phyloP scores from a whole-genome alignment of 2,888 invertebrate species.

The Tiliacea citrago region DNA sequence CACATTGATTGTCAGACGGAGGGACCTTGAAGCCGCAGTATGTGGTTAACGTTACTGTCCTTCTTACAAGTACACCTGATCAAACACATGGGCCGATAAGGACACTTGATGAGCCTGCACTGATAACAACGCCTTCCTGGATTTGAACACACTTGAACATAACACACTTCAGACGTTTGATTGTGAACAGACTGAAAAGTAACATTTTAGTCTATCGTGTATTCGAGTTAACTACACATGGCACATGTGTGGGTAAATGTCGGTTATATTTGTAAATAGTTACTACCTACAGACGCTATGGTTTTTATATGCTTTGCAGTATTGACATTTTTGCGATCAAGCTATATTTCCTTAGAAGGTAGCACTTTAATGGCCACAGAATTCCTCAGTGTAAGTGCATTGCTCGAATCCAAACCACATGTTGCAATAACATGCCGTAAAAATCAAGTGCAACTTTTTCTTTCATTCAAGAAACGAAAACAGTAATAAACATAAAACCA shows the following conservation, averaged over 20 bases:
- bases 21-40: conserved; percentile 82
- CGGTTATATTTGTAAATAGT: conserved; percentile 7
- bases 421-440: conserved; percentile 47
- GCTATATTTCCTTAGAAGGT: conserved; percentile 16
- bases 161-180: conserved; percentile 65
- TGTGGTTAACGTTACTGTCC: conserved; percentile 80
- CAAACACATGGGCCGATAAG: conserved; percentile 89
- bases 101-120: conserved; percentile 87
- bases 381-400: conserved; percentile 36
- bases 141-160: conserved; percentile 77
- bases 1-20: conserved; percentile 73
- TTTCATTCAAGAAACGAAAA: conserved; percentile 48
- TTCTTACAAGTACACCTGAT: conserved; percentile 85
- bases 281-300: conserved; percentile 11
- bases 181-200: conserved; percentile 59
- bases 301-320: conserved; percentile 28
- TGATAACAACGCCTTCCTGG: conserved; percentile 85
- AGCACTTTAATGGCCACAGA: conserved; percentile 34
- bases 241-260: conserved; percentile 28
- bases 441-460: conserved; percentile 54
- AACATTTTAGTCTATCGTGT: conserved; percentile 30
- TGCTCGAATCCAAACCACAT: conserved; percentile 45
- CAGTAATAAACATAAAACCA: conserved; percentile 48
- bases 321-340: conserved; percentile 36
- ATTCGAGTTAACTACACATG: conserved; percentile 15